phyloP scores from a whole-genome alignment of 2,888 invertebrate genomes.

The Chloroclystis v-ata region DNA sequence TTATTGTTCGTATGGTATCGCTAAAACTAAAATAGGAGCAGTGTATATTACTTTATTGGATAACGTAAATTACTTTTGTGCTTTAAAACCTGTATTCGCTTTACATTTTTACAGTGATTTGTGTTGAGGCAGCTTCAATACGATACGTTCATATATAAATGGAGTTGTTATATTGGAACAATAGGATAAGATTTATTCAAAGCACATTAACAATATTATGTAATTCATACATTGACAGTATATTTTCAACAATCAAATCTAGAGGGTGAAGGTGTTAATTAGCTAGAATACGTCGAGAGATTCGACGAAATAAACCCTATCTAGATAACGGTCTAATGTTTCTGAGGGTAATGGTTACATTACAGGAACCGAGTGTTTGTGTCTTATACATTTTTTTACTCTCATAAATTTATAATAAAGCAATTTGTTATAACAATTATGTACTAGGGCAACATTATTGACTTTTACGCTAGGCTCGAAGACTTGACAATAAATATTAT shows the following conservation, averaged over 20 bases:
- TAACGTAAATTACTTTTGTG: conserved; percentile 46
- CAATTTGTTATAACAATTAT: conserved; percentile 65
- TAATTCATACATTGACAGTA: too few species aligned
- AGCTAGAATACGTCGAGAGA: too few species aligned
- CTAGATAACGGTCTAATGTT: too few species aligned
- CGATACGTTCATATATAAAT: too few species aligned
- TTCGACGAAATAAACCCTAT: too few species aligned
- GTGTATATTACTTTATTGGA: conserved; percentile 46
- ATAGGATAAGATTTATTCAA: too few species aligned
- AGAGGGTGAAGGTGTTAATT: too few species aligned
- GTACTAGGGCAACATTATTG: conserved; percentile 66
- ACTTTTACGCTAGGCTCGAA: conserved; percentile 62
- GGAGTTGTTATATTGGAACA: too few species aligned
- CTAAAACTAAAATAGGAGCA: conserved; percentile 45
- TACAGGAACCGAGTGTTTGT: conserved; percentile 58
- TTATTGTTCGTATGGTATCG: conserved; percentile 68
- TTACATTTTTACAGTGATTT: conserved; percentile 64
- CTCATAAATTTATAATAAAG: conserved; percentile 59
- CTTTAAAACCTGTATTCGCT: conserved; percentile 58
- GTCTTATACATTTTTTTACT: conserved; percentile 68
- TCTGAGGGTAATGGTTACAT: too few species aligned
- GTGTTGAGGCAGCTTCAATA: too few species aligned
- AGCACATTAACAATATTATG: too few species aligned
- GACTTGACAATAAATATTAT: conserved; percentile 56
- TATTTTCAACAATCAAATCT: too few species aligned